Evolutionary conservation across 2,113 vertebrate species (phyloP).

Genomic region (Epinephelus moara): DNA sequence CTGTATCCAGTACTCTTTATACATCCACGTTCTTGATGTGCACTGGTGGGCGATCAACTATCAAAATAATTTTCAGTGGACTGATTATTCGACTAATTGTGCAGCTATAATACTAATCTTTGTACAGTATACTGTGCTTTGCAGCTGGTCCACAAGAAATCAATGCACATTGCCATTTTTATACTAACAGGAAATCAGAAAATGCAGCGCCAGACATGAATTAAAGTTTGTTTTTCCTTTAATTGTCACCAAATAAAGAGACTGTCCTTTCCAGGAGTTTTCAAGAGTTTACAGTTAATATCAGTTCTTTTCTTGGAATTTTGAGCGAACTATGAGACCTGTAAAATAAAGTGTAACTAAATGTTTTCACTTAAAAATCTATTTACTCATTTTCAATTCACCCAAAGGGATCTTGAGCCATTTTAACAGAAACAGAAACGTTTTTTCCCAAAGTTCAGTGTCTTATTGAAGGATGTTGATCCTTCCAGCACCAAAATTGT

Average conservation of each 20-base stretch:
- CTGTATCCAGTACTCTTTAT: too few species aligned
- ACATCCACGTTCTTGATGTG: too few species aligned
- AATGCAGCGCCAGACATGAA: too few species aligned
- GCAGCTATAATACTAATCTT: too few species aligned
- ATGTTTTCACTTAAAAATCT: neutral
- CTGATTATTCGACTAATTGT: too few species aligned
- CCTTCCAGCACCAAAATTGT: neutral
- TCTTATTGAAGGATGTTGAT: constrained; percentile 1
- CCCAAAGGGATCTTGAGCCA: constrained; percentile 11
- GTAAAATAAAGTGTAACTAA: neutral
- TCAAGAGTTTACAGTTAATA: neutral
- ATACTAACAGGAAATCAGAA: too few species aligned
- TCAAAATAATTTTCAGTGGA: too few species aligned
- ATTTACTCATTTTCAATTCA: neutral
- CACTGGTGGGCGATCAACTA: too few species aligned
- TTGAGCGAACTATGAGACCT: neutral
- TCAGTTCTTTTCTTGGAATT: neutral
- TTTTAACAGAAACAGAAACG: neutral
- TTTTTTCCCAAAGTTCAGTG: neutral
- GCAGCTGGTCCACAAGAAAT: too few species aligned
- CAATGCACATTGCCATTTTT: too few species aligned
- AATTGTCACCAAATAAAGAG: neutral
- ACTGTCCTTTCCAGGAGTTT: neutral
- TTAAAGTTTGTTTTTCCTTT: too few species aligned
- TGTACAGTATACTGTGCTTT: too few species aligned